Conservation (phyloP, 2,888 invertebrate species). For the Spilarctia lutea region DNA sequence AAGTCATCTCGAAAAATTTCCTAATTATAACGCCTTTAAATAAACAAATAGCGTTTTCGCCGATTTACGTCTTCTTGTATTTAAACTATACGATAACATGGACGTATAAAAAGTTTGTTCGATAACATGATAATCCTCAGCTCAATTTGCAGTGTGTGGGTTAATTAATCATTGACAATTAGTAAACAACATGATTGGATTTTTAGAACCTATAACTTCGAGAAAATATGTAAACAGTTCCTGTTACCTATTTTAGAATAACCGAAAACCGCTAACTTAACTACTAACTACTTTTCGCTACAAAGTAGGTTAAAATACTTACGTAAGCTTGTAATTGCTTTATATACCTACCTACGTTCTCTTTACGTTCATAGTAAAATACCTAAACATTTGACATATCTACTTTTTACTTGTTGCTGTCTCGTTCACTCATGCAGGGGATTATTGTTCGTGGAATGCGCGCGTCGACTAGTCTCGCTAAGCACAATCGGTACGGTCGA, state of each 20-base stretch:
- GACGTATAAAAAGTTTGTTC: too few species aligned
- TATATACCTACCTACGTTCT: slow-evolving; percentile 81
- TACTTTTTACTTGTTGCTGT: slow-evolving; percentile 80
- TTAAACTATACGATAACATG: background rate
- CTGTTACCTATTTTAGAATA: background rate
- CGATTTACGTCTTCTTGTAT: background rate
- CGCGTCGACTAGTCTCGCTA: slow-evolving; percentile 84
- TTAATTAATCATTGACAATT: background rate
- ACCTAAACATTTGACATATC: slow-evolving; percentile 86
- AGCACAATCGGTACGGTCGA: slow-evolving; percentile 62
- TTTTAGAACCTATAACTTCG: background rate
- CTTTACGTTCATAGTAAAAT: slow-evolving; percentile 81
- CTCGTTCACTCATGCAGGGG: slow-evolving; percentile 77
- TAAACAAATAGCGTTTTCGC: background rate
- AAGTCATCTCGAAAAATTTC: background rate
- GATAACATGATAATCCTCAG: background rate
- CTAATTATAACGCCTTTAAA: background rate
- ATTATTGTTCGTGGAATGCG: slow-evolving; percentile 84
- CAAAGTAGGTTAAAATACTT: slow-evolving; percentile 81
- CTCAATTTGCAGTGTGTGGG: too few species aligned
- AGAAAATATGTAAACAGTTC: background rate
- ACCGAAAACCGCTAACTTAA: slow-evolving; percentile 37
- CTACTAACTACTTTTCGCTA: slow-evolving; percentile 48
- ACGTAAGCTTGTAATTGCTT: slow-evolving; percentile 82
- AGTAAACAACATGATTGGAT: background rate